Evolutionary conservation across 2,888 invertebrate genomes (phyloP).

Genomic region (Drosophila mimica): DNA sequence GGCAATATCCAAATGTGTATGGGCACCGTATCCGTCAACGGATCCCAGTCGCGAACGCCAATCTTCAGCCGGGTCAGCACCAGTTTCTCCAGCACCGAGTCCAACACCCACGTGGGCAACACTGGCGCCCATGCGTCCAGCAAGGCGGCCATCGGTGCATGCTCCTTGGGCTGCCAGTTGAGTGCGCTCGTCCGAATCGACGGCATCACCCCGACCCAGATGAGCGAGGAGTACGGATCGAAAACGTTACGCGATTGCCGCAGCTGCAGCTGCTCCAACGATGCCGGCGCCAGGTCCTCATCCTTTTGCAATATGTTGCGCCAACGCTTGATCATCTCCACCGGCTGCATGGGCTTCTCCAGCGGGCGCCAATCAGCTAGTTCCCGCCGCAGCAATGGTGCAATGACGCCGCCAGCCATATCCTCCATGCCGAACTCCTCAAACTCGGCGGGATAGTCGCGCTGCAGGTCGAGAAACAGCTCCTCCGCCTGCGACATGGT

Average conservation of each 20-base stretch:
- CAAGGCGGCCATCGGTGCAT: slow-evolving; percentile 91
- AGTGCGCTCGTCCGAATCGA: slow-evolving; percentile 88
- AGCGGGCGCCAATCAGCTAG: slow-evolving; percentile 93
- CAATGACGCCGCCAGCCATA: slow-evolving; percentile 93
- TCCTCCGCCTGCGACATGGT: slow-evolving; percentile 85
- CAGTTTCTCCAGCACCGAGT: slow-evolving; percentile 92
- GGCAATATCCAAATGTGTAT: slow-evolving; percentile 99
- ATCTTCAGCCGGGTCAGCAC: slow-evolving; percentile 90
- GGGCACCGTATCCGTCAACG: slow-evolving; percentile 96
- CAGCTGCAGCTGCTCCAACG: background rate
- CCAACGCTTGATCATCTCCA: slow-evolving; percentile 90
- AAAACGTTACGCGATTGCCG: slow-evolving; percentile 78
- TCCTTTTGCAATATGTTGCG: slow-evolving; percentile 86
- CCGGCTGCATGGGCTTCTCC: slow-evolving; percentile 88
- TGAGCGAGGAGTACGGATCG: slow-evolving; percentile 91
- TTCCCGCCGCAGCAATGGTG: slow-evolving; percentile 92
- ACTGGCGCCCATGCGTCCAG: slow-evolving; percentile 93
- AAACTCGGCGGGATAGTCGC: slow-evolving; percentile 91
- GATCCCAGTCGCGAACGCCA: slow-evolving; percentile 97
- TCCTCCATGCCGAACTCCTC: slow-evolving; percentile 93
- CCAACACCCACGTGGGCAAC: slow-evolving; percentile 93
- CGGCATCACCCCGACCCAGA: slow-evolving; percentile 96
- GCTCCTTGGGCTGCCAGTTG: slow-evolving; percentile 93
- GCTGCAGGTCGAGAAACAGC: slow-evolving; percentile 85
- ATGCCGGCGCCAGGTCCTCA: background rate